These are phyloP conservation scores for Agapostemon virescens DNA, from an alignment of 2,888 invertebrate species.

Conservation along the genomic window DNA sequence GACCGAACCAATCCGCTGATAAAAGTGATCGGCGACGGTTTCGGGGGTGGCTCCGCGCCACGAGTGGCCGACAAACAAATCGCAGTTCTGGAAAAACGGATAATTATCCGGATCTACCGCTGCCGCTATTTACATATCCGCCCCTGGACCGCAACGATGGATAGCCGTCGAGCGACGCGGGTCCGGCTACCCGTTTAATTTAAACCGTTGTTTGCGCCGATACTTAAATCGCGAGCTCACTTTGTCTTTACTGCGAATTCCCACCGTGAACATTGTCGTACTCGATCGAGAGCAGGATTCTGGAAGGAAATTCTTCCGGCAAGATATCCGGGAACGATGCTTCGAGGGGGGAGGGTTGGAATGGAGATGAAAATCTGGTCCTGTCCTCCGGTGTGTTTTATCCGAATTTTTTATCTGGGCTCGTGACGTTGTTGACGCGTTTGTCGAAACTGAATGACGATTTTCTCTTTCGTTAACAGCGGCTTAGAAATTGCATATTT, in stretches of 20 bases:
- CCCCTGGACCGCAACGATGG: slow-evolving; percentile 27
- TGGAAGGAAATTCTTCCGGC: background rate
- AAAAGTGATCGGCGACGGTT: slow-evolving; percentile 61
- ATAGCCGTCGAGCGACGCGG: slow-evolving; percentile 1
- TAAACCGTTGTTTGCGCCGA: slow-evolving; percentile 76
- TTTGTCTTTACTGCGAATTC: slow-evolving; percentile 48
- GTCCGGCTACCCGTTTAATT: slow-evolving; percentile 64
- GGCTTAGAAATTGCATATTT: background rate
- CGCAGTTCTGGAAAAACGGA: slow-evolving; percentile 66
- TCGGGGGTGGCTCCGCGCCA: slow-evolving; percentile 26
- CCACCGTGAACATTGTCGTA: background rate
- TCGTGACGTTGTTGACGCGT: background rate
- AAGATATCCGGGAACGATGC: background rate
- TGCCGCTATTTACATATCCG: slow-evolving; percentile 68
- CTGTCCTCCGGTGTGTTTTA: background rate
- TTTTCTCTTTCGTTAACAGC: background rate
- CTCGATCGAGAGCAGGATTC: background rate
- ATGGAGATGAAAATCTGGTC: background rate
- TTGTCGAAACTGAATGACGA: too few relatives aligned
- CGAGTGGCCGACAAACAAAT: slow-evolving; percentile 71
- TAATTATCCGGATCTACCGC: slow-evolving; percentile 66
- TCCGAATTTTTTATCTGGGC: background rate
- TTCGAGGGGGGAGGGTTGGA: background rate
- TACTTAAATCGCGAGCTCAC: slow-evolving; percentile 64
- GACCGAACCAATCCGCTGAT: slow-evolving; percentile 57